Percentiles rank a stretch among this genome's conserved stretches.
phyloP scores from a whole-genome alignment of 2,113 vertebrate species.

The Aspiorhynchus laticeps region DNA sequence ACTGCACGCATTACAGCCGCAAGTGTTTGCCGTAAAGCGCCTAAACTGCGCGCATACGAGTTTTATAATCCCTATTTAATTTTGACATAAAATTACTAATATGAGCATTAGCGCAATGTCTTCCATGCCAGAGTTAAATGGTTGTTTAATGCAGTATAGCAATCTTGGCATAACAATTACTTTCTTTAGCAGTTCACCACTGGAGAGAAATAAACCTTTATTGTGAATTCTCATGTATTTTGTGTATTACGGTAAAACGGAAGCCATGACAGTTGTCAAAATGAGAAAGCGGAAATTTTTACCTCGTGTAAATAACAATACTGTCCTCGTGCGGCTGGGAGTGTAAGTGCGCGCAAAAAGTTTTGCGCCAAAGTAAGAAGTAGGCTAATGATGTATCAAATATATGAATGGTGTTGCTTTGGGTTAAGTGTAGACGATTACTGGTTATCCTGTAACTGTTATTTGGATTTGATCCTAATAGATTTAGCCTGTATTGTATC shows the following conservation, averaged over 20 bases:
- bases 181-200: neutral
- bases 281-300: conserved; percentile 58
- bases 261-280: conserved; percentile 32
- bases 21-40: neutral
- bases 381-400: neutral
- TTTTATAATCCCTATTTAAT: neutral
- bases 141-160: neutral
- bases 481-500: neutral
- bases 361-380: neutral
- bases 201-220: no score
- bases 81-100: neutral
- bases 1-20: conserved; percentile 3
- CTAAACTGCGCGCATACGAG: rapidly evolving
- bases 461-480: neutral
- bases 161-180: rapidly evolving
- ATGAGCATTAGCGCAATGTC: no score
- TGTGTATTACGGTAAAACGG: conserved; percentile 35
- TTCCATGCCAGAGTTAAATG: neutral
- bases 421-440: neutral
- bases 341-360: neutral
- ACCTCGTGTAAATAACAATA: neutral
- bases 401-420: neutral
- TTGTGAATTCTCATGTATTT: neutral
- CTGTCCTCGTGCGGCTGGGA: conserved; percentile 42
- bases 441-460: neutral